A percentile compares a stretch with the other conserved stretches of the same genome.
These are phyloP conservation scores for Lateolabrax maculatus DNA, from an alignment of 2,797 vertebrate species.

Conservation along the genomic window DNA sequence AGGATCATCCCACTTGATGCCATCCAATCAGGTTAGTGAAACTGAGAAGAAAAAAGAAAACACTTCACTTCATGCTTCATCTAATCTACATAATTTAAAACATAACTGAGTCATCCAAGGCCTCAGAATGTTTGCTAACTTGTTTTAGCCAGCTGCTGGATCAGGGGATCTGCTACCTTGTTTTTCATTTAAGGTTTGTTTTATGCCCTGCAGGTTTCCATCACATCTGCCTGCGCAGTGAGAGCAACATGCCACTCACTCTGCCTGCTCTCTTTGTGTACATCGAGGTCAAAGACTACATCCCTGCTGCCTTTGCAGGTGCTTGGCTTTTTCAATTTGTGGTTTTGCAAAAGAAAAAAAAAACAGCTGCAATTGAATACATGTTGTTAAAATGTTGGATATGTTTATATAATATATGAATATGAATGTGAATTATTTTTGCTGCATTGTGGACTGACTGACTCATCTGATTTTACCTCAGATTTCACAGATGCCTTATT, in stretches of 20 bases:
- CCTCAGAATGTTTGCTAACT: slow-evolving; percentile 16
- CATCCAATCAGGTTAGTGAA: slow-evolving; percentile 90
- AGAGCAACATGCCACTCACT: slow-evolving; percentile 95
- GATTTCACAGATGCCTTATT: slow-evolving; percentile 97
- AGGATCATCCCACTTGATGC: slow-evolving; percentile 94
- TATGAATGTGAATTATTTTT: slow-evolving; percentile 1
- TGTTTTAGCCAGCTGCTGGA: slow-evolving; percentile 24
- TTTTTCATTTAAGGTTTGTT: slow-evolving; percentile 54
- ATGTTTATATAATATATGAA: too few relatives aligned
- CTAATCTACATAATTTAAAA: slow-evolving; percentile 47
- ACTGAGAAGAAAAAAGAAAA: not conserved
- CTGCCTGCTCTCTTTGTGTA: slow-evolving; percentile 95
- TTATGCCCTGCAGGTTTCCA: slow-evolving; percentile 91
- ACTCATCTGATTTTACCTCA: slow-evolving; percentile 69
- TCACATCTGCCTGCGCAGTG: slow-evolving; percentile 93
- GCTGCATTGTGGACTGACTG: slow-evolving; percentile 5
- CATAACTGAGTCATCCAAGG: slow-evolving; percentile 23
- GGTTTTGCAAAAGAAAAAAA: slow-evolving; percentile 23
- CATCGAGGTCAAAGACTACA: slow-evolving; percentile 97
- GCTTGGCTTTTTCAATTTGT: slow-evolving; percentile 34
- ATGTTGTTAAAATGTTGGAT: slow-evolving; percentile 17
- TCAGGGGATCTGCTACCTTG: slow-evolving; percentile 32
- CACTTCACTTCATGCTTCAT: slow-evolving; percentile 18
- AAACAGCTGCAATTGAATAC: slow-evolving; percentile 18
- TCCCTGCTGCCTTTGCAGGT: slow-evolving; percentile 97